These are phyloP conservation scores for Blera fallax DNA, from an alignment of 2,888 invertebrate species.

Conservation along the genomic window DNA sequence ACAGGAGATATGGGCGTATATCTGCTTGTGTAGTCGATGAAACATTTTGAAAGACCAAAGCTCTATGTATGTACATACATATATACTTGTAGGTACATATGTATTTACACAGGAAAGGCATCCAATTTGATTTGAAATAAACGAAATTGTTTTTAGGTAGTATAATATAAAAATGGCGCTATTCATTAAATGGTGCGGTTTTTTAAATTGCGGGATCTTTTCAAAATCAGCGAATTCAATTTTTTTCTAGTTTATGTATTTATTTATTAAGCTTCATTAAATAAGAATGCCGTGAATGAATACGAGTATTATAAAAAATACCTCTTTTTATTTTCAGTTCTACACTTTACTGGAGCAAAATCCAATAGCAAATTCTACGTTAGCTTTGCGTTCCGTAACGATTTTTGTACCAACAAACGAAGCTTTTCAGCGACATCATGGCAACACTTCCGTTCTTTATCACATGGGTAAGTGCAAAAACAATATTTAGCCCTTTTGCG, in stretches of 20 bases:
- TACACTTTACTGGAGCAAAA: constrained; percentile 88
- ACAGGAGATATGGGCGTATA: constrained; percentile 39
- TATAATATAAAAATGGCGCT: constrained; percentile 21
- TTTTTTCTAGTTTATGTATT: not conserved
- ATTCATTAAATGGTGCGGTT: not conserved
- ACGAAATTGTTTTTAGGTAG: constrained; percentile 7
- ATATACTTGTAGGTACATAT: not conserved
- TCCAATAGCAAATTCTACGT: constrained; percentile 87
- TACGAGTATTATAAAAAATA: not conserved
- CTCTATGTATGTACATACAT: not conserved
- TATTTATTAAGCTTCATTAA: not conserved
- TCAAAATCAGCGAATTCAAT: not conserved
- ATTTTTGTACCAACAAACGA: constrained; percentile 94
- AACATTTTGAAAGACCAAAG: constrained; percentile 23
- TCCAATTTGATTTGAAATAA: constrained; percentile 51
- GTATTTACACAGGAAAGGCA: constrained; percentile 17
- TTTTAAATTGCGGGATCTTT: not conserved
- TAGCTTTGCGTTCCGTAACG: constrained; percentile 90
- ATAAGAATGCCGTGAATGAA: not conserved
- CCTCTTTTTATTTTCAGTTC: constrained; percentile 86
- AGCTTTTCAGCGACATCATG: constrained; percentile 89
- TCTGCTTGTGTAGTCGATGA: constrained; percentile 10
- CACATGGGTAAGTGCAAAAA: constrained; percentile 89
- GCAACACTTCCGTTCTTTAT: constrained; percentile 86
- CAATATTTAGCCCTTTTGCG: not conserved